Base-by-base conservation (phyloP, 2,113 vertebrate genomes). In the Aspiorhynchus laticeps region DNA sequence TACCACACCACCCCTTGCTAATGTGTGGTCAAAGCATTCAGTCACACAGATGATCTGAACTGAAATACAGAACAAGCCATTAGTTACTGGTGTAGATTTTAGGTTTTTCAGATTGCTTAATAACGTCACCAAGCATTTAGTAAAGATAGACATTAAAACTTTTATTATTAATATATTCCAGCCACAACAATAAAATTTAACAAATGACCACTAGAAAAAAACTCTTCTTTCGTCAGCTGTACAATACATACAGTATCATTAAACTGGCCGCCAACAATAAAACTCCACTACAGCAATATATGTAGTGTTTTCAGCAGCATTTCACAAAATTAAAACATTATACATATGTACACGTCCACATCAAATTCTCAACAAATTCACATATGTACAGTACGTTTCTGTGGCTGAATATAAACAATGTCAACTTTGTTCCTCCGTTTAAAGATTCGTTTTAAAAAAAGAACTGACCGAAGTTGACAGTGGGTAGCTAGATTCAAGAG, bases 171-270 rank as follows among this genome's bases (percentile, higher is more conserved):
- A 93, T 94, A 96, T 97, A 92, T 91, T 97, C 95, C 95, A 96
- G 97, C 95, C 97, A 99, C 97, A 96, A 98, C 97, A 97, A 96
- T 97, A 97, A 97, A 98, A 97, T 96, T 96, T 96, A 97, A 98
- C 97, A 97, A 98, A 97, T 97, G 96, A 95, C 97, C 96, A 97
- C 97, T 97, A 96, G 87, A 97, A 97, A 95, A 96, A 95, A 96
- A 95, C 96, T 96, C 94, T 94, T 95, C 95, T 94, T 96, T 94
- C 94, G 96, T 97, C 95, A 95, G 95, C 96, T 98, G 96, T 98
- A 98, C 96, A 98, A 96, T 97, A 97, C 96, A 96, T 96, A 97
- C 96, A 97, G 97, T 96, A 97, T 97, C 96, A 96, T 96, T 96
- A 95, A 98, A 98, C 96, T 97, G 96, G 96, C 95, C 93, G 96